Evolutionary conservation across 2,797 vertebrate genomes (phyloP).

Genomic region (Carcharodon carcharias): DNA sequence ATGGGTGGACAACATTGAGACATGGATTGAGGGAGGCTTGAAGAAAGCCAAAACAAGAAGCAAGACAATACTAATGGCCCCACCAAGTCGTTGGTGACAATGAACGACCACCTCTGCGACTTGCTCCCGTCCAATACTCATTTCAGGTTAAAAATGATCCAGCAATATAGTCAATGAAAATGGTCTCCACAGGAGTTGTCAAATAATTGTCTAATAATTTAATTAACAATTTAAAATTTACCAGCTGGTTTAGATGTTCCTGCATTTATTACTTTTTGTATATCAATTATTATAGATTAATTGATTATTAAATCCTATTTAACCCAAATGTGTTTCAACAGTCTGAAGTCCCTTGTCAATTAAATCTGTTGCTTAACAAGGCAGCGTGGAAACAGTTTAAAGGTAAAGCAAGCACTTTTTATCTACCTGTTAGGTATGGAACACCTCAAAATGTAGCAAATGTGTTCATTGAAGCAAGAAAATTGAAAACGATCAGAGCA

Average conservation of each 20-base stretch:
- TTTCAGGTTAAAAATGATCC: neutral
- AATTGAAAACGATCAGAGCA: neutral
- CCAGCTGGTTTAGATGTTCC: neutral
- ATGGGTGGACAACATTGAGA: too few species aligned
- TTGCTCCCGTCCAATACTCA: neutral
- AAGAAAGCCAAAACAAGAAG: too few species aligned
- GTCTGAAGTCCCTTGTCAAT: neutral
- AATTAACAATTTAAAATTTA: neutral
- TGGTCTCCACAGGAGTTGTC: neutral
- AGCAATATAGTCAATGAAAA: neutral
- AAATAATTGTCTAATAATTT: neutral
- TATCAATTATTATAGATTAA: neutral
- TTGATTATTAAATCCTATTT: neutral
- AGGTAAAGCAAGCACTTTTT: neutral
- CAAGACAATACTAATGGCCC: too few species aligned
- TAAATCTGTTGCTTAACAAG: neutral
- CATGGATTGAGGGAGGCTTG: too few species aligned
- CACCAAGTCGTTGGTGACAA: too few species aligned
- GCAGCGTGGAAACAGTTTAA: neutral
- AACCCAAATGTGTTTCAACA: neutral
- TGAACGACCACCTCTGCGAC: neutral
- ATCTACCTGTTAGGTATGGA: neutral
- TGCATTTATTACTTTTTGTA: neutral
- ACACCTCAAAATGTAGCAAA: neutral
- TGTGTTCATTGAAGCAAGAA: neutral